Evolutionary conservation across 2,888 invertebrate genomes (phyloP).

Genomic region (Aphrophora alni): DNA sequence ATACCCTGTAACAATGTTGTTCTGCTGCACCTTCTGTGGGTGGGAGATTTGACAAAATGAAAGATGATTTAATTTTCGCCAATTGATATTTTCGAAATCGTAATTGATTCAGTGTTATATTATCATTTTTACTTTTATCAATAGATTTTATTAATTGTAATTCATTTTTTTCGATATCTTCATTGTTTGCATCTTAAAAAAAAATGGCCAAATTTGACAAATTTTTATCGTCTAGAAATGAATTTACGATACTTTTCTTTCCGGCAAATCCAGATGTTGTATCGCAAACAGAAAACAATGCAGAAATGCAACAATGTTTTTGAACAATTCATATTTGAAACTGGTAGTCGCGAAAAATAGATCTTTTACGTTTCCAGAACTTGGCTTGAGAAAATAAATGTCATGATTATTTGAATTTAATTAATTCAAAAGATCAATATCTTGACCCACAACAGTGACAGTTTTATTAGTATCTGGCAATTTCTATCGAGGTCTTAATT

Average conservation of each 20-base stretch:
- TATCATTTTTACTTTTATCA: not conserved
- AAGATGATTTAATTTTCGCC: not conserved
- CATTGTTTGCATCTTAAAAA: not conserved
- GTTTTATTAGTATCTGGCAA: no score
- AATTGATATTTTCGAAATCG: not conserved
- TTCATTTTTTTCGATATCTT: conserved; percentile 7
- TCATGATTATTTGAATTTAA: conserved; percentile 7
- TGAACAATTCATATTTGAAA: not conserved
- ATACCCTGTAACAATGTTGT: no score
- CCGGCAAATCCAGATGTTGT: not conserved
- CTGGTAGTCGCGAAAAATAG: not conserved
- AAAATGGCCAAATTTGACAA: not conserved
- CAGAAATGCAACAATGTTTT: no score
- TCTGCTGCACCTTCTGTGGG: not conserved
- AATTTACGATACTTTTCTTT: conserved; percentile 3
- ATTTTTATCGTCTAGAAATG: not conserved
- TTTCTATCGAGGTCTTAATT: no score
- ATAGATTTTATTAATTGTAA: not conserved
- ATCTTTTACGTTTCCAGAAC: not conserved
- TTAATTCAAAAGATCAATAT: conserved; percentile 7
- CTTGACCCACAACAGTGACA: not conserved
- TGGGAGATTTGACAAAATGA: not conserved
- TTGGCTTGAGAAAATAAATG: not conserved
- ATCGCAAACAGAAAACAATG: conserved; percentile 4
- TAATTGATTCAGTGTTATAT: conserved; percentile 13